phyloP scores from a whole-genome alignment of 1,140 invertebrate genomes.

The Cyclina sinensis region DNA sequence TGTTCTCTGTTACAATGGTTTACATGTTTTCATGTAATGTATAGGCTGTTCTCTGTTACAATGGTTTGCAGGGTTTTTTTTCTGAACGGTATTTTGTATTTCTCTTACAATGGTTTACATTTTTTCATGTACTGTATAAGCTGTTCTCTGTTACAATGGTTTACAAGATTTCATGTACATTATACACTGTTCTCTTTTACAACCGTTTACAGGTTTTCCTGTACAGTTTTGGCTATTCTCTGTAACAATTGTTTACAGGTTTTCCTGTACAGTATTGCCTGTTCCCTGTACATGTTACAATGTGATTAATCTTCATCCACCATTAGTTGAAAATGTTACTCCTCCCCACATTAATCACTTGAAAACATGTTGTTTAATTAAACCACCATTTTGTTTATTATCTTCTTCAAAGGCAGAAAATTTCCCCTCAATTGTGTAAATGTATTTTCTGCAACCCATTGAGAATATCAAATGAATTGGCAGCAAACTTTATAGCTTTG shows the following conservation, averaged over 20 bases:
- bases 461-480: not conserved
- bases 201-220: too few relatives aligned
- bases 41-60: too few relatives aligned
- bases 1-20: too few relatives aligned
- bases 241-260: too few relatives aligned
- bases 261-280: not conserved
- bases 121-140: too few relatives aligned
- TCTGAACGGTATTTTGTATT: too few relatives aligned
- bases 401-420: not conserved
- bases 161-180: not conserved
- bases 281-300: not conserved
- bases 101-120: too few relatives aligned
- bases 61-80: too few relatives aligned
- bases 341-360: conserved; percentile 14
- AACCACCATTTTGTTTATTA: conserved; percentile 17
- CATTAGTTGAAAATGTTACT: conserved; percentile 16
- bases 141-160: too few relatives aligned
- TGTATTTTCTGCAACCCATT: conserved; percentile 12
- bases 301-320: not conserved
- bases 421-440: conserved; percentile 19
- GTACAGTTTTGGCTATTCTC: too few relatives aligned
- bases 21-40: too few relatives aligned
- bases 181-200: not conserved
- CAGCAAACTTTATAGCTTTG: not conserved
- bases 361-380: conserved; percentile 22